These are phyloP conservation scores for Aphelenchoides fujianensis DNA, from an alignment of 1,140 invertebrate genomes.

Conservation along the genomic window DNA sequence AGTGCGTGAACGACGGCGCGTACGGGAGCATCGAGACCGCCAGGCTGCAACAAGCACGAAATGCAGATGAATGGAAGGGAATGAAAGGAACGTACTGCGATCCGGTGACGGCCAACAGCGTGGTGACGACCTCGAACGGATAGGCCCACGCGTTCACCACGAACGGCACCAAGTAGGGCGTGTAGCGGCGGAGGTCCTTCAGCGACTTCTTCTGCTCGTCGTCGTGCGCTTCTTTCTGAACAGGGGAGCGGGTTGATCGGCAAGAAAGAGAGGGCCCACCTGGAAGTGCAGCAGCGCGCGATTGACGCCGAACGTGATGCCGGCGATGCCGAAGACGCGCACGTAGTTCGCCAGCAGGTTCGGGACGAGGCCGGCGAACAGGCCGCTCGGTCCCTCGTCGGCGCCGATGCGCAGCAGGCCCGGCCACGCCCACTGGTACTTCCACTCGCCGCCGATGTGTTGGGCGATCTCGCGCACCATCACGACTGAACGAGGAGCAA, in stretches of 20 bases:
- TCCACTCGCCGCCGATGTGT: slow-evolving; percentile 52
- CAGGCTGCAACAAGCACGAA: slow-evolving; percentile 54
- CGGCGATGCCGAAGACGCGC: slow-evolving; percentile 45
- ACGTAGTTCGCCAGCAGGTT: slow-evolving; percentile 45
- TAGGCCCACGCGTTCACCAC: slow-evolving; percentile 48
- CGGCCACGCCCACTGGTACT: slow-evolving; percentile 41
- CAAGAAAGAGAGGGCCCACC: slow-evolving; percentile 22
- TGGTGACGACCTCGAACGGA: slow-evolving; percentile 55
- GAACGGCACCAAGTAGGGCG: slow-evolving; percentile 43
- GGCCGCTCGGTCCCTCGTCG: slow-evolving; percentile 53
- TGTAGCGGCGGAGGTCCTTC: slow-evolving; percentile 26
- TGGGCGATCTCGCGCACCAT: slow-evolving; percentile 59
- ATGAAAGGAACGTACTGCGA: slow-evolving; percentile 46
- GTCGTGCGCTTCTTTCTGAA: slow-evolving; percentile 38
- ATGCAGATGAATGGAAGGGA: too few species aligned
- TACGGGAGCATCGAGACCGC: slow-evolving; percentile 60
- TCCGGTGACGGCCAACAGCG: slow-evolving; percentile 57
- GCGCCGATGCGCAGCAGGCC: slow-evolving; percentile 44
- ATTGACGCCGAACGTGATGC: slow-evolving; percentile 41
- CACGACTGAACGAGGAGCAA: slow-evolving; percentile 43
- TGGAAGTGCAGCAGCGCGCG: slow-evolving; percentile 32
- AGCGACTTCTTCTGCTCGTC: slow-evolving; percentile 32
- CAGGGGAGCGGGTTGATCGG: slow-evolving; percentile 10
- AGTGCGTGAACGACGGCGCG: slow-evolving; percentile 51
- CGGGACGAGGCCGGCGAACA: slow-evolving; percentile 57